Base-by-base conservation (phyloP, 1,140 invertebrate species). In the Drosophila pachea region DNA sequence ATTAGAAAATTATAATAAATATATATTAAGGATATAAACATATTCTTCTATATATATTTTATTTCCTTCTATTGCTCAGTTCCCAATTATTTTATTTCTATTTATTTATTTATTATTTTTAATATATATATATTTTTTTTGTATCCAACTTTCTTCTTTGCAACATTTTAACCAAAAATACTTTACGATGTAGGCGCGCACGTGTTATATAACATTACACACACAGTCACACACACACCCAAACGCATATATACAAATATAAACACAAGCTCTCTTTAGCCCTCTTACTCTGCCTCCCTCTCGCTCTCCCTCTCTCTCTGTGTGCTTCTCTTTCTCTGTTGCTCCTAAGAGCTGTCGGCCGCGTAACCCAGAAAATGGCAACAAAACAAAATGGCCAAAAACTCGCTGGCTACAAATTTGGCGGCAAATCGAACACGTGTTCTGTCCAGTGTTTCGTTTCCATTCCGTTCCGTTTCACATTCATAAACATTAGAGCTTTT, bases 401-500 rank as follows among this genome's bases (percentile, higher is more conserved):
- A 48, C 52, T 58, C 52, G 12, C 38, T 49, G 60, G 43, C 66
- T 78, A 67, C 53, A 69, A 43, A 86, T 72, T 79, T 84, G 81
- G 81, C 81, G 81, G 76, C 73, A 84, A 84, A 68, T 54, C 48
- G 40, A 61, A 42, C 68, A 78, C 76, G 66, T 70, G 69, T 43
- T 74, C 48, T 45, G 7, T 3, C 38, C 3, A 31, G 35, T 22
- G 53, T 70, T 68, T 64, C 58, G 33, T 40, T 76, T 79, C 73
- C 81, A 62, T 70, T 82, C 45, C 66, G 59, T 67, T 81, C 52
- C 70, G 66, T 66, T 63, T 64, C 64, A 29, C 60, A 16, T 68
- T 50, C 75, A 77, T 84, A 84, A 84, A 86, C 76, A 84, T 60
- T 71, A 56, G 48, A 84, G 81, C 81, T 84, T 84, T 84, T 84